These are phyloP conservation scores for Drosophila persimilis DNA, from an alignment of 1,140 invertebrate species.

Conservation along the genomic window DNA sequence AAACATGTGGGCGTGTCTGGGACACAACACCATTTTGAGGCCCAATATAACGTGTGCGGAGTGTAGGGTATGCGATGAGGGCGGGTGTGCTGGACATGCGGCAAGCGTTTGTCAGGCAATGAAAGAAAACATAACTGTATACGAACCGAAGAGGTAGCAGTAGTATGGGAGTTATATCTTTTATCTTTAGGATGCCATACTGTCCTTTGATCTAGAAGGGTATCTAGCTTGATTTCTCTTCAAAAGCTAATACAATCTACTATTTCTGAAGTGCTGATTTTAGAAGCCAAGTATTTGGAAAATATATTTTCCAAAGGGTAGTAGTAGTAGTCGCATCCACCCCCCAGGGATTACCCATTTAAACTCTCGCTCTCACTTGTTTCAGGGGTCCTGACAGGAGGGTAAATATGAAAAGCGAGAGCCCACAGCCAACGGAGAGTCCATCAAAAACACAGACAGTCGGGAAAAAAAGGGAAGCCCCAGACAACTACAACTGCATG, in stretches of 20 bases:
- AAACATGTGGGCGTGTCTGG: slow-evolving; percentile 71
- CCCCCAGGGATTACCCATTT: neutral
- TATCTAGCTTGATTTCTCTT: too few species aligned
- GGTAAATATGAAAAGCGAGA: slow-evolving; percentile 31
- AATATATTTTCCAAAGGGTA: slow-evolving; percentile 16
- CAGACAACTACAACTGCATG: slow-evolving; percentile 52
- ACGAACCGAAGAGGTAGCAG: too few species aligned
- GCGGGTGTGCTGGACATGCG: neutral
- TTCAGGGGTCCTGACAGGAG: slow-evolving; percentile 15
- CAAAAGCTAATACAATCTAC: too few species aligned
- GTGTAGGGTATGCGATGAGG: neutral
- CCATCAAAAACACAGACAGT: slow-evolving; percentile 28
- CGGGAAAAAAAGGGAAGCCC: slow-evolving; percentile 18
- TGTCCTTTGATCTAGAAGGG: too few species aligned
- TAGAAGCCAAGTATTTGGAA: too few species aligned
- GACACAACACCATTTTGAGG: slow-evolving; percentile 67
- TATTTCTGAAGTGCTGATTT: too few species aligned
- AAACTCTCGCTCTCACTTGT: slow-evolving; percentile 17
- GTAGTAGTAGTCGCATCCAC: neutral
- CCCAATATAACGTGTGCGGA: slow-evolving; percentile 1
- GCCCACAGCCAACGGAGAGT: slow-evolving; percentile 26
- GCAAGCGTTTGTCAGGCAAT: too few species aligned
- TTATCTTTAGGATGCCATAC: too few species aligned
- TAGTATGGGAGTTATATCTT: too few species aligned
- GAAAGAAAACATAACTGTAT: too few species aligned